Base-by-base conservation (phyloP, 1,140 invertebrate genomes). In the Atta texana region DNA sequence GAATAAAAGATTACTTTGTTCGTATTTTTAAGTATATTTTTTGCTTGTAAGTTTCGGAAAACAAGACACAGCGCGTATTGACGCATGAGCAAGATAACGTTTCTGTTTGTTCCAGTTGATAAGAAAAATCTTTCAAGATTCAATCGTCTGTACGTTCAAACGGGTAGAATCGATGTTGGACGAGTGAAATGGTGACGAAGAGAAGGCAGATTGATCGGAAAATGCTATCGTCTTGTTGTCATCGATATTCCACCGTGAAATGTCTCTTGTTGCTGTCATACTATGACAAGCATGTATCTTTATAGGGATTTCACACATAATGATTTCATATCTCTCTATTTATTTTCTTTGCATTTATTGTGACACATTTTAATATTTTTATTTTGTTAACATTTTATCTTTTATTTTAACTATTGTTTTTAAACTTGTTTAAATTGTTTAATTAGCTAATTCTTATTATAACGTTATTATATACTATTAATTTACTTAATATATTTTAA, bases 151-250 rank as follows among this genome's bases (percentile, higher is more conserved):
- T 55, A 55, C 49, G 82, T 78, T 78, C 74, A 66, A 85, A 85
- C 59, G 49, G 74, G 14, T 64, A 53, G 63, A 85, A 78, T 85
- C 59, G 82, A 74, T n/a, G 57, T 77, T 28, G 61, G 63, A 71
- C 57, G 39, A 44, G 59, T 24, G 39, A 44, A 61, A 51, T 74
- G 69, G 68, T 24, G 69, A 84, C 69, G 80, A 51, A 74, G 49
- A 21, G 21, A 44, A 78, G 55, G 44, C 74, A 55, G 82, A 85
- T 85, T 66, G 82, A 85, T 85, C 74, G 74, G 82, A 85, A 78
- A 85, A 77, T 78, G 74, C 61, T 85, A 85, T 77, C 82, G 51
- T 85, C 44, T 66, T 74, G 14, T 78, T 85, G 61, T 85, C 82
- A 68, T 78, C 82, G 72, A 68, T 84, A 75, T 44, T 61, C 69